Conservation (phyloP, 2,797 vertebrate species). For the Morelia viridis region DNA sequence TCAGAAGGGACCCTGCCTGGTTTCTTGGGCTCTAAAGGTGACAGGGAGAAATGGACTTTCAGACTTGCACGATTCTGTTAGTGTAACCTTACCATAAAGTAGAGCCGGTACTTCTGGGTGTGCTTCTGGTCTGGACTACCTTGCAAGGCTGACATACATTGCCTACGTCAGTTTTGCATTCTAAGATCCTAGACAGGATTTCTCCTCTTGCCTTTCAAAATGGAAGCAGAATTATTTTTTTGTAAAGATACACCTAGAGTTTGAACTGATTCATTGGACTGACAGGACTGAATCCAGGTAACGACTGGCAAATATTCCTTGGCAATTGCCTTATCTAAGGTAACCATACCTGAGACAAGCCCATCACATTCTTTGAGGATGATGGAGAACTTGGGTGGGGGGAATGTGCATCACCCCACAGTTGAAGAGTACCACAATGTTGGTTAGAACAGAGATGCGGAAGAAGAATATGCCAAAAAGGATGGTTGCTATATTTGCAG, state of each 20-base stretch:
- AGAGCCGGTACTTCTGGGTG: neutral
- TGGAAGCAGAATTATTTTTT: neutral
- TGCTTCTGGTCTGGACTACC: neutral
- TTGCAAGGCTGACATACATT: neutral
- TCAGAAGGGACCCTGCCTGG: neutral
- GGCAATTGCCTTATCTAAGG: neutral
- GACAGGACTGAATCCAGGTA: neutral
- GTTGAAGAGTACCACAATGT: neutral
- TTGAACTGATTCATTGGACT: too few species aligned
- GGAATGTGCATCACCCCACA: neutral
- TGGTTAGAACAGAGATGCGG: neutral
- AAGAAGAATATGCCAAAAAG: neutral
- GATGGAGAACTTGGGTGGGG: neutral
- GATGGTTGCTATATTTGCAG: slow-evolving; percentile 7
- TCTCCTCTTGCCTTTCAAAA: neutral
- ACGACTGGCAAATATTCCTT: neutral
- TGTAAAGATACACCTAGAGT: neutral
- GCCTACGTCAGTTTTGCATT: neutral
- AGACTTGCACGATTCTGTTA: neutral
- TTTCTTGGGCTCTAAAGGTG: neutral
- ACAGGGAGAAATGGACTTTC: neutral
- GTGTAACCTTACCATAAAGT: neutral
- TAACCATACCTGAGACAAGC: neutral
- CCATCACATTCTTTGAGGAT: neutral
- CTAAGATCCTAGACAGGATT: neutral